Conservation (phyloP, 2,888 invertebrate species). For the Drosophila prostipennis region DNA sequence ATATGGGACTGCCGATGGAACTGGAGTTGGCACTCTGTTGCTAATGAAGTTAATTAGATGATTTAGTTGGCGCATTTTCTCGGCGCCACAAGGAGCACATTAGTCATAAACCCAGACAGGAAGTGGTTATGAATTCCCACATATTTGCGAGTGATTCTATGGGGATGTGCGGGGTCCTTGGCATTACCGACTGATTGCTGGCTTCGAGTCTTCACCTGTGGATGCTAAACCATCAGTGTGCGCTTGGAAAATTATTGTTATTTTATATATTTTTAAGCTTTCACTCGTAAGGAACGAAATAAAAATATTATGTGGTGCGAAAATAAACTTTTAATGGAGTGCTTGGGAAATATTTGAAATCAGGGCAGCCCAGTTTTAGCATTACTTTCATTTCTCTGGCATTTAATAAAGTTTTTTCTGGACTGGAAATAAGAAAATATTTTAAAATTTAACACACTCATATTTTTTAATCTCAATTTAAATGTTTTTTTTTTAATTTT, state of each 20-base stretch:
- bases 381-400: not conserved
- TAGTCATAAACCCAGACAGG: constrained; percentile 40
- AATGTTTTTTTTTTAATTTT: too few species aligned
- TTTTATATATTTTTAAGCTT: not conserved
- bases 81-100: constrained; percentile 43
- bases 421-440: too few species aligned
- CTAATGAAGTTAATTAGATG: constrained; percentile 74
- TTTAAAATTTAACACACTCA: too few species aligned
- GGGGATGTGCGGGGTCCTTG: constrained; percentile 29
- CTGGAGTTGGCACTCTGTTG: constrained; percentile 38
- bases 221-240: not conserved
- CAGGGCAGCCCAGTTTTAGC: too few species aligned
- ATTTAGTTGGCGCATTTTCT: constrained; percentile 60
- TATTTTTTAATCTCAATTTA: not conserved
- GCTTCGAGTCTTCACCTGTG: constrained; percentile 38
- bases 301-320: not conserved
- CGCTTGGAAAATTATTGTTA: constrained; percentile 2
- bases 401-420: not conserved
- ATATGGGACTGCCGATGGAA: constrained; percentile 10
- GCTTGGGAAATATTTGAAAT: not conserved
- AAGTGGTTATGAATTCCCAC: constrained; percentile 30
- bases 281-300: not conserved
- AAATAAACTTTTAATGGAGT: not conserved
- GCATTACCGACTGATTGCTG: constrained; percentile 66
- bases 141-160: constrained; percentile 16